Conservation (phyloP, 2,888 invertebrate species). For the Synanthedon andrenaeformis region DNA sequence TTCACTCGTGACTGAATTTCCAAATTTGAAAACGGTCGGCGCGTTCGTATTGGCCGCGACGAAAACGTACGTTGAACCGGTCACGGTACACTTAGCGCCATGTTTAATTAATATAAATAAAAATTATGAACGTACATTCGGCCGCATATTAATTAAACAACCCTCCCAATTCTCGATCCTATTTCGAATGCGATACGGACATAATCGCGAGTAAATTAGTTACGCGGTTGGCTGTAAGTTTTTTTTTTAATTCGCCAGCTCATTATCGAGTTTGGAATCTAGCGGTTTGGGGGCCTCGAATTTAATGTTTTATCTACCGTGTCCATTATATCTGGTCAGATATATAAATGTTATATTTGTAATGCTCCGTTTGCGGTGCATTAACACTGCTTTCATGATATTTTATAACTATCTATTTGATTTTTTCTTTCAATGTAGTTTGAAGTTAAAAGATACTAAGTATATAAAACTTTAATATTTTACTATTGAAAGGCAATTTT, state of each 20-base stretch:
- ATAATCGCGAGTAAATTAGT: background rate
- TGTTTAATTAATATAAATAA: constrained; percentile 61
- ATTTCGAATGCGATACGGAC: background rate
- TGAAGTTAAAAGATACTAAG: no score
- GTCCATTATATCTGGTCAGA: constrained; percentile 32
- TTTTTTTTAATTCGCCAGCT: constrained; percentile 10
- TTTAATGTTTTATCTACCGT: constrained; percentile 50
- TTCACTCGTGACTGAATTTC: constrained; percentile 1
- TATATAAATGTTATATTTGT: constrained; percentile 23
- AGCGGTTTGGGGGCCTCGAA: constrained; percentile 16
- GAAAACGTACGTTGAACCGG: constrained; percentile 47
- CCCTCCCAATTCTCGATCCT: background rate
- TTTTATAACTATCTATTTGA: constrained; percentile 1
- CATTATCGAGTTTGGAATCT: constrained; percentile 42
- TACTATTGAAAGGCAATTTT: no score
- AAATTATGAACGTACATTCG: constrained; percentile 30
- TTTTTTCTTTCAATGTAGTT: background rate
- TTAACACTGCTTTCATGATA: constrained; percentile 6
- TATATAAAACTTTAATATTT: no score
- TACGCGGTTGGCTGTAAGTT: background rate
- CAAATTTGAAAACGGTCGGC: constrained; percentile 7
- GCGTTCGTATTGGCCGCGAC: constrained; percentile 14
- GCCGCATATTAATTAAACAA: background rate
- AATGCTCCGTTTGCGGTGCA: constrained; percentile 30
- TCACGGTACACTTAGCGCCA: constrained; percentile 52